Evolutionary conservation across 2,888 invertebrate genomes (phyloP).

Genomic region (Doris montereyensis): DNA sequence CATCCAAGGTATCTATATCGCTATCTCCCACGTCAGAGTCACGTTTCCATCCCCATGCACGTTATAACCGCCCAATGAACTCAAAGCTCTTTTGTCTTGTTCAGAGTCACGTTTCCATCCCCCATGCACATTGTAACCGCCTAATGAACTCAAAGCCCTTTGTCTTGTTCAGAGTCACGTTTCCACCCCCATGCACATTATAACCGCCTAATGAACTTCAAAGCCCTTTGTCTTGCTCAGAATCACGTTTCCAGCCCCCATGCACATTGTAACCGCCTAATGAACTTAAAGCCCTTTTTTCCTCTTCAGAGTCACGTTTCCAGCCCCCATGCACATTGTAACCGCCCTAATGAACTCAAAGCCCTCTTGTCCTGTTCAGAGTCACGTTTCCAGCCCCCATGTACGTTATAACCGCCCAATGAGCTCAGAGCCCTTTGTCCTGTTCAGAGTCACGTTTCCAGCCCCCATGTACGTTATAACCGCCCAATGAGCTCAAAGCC

Average conservation of each 20-base stretch:
- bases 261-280: slow-evolving; percentile 36
- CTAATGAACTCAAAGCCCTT: slow-evolving; percentile 32
- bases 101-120: slow-evolving; percentile 28
- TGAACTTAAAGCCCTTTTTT: slow-evolving; percentile 26
- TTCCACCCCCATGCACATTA: slow-evolving; percentile 38
- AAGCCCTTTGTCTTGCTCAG: neutral
- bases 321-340: slow-evolving; percentile 36
- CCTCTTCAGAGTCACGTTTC: slow-evolving; percentile 26
- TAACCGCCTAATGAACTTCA: slow-evolving; percentile 33
- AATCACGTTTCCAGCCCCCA: neutral
- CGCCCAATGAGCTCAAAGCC: slow-evolving; percentile 32
- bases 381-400: slow-evolving; percentile 34
- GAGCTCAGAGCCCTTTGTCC: slow-evolving; percentile 30
- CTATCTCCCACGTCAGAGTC: no score
- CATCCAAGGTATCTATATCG: no score
- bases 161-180: slow-evolving; percentile 14
- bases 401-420: slow-evolving; percentile 36
- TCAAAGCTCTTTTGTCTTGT: no score
- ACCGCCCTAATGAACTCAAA: slow-evolving; percentile 32
- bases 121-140: slow-evolving; percentile 23
- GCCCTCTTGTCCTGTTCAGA: slow-evolving; percentile 10
- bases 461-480: slow-evolving; percentile 36
- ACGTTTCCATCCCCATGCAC: no score
- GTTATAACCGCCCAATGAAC: no score
- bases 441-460: slow-evolving; percentile 28